Evolutionary conservation across 2,888 invertebrate species (phyloP), one percentile per base, ranked within the genome.

Genomic region (Spatulosminthurus flaviceps): DNA sequence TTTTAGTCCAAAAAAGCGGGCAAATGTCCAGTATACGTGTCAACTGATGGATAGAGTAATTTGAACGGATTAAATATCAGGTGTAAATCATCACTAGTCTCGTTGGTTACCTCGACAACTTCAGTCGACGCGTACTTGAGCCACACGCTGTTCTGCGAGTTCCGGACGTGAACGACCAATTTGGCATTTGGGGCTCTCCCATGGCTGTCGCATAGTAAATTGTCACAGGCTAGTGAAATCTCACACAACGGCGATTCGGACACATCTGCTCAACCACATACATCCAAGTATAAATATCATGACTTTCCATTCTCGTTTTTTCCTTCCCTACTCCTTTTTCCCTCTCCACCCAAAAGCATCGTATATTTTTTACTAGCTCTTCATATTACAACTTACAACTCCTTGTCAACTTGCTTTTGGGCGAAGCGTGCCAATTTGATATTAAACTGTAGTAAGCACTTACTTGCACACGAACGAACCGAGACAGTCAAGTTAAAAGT

Each of bases 71-170:
- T 74, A 74, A 74, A 74, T 74, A 74, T 74, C 60, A 60, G 74
- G 74, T 74, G 74, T 74, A 74, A 74, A 74, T 74, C 74, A 74
- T 74, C 61, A 19, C 66, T 64, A 28, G 75, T 29, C 29, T 67
- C 41, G 61, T 29, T 71, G 83, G 88, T 87, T 87, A 94, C 95
- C 90, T 96, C 94, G 51, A 95, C 91, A 70, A 95, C 92, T 89
- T 97, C 97, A 0, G 97, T 97, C 82, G 93, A 91, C 4, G 94
- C 94, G 87, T 95, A 95, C 86, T 93, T 92, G 34, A 94, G 91
- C 93, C 95, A 96, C 7, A 80, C 71, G 34, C 78, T 75, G 0
- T 92, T 64, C 78, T 87, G 86, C 22, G 87, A 87, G 22, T 87
- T 87, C 69, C 88, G 86, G 29, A 87, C 87, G 70, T 85, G 85